Evolutionary conservation across 1,140 invertebrate species (phyloP).

Genomic region (Argopecten irradians): DNA sequence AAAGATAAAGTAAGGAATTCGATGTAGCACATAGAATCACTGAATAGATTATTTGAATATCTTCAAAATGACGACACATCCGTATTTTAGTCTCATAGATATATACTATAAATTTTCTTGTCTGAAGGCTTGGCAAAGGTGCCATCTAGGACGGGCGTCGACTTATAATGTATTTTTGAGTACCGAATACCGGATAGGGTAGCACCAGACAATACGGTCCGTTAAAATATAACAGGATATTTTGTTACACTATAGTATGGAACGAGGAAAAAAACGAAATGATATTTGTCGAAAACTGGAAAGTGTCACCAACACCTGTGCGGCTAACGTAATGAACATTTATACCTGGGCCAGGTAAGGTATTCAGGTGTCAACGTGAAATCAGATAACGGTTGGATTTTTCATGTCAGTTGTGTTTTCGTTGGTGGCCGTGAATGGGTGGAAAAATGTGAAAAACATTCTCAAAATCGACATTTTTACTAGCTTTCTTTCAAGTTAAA

Average conservation of each 20-base stretch:
- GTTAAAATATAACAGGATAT: neutral
- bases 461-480: neutral
- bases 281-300: neutral
- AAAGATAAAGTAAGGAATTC: no score
- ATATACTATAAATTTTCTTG: no score
- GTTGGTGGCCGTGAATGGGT: neutral
- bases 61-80: no score
- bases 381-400: constrained; percentile 1
- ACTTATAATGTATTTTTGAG: no score
- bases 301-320: constrained; percentile 14
- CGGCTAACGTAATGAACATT: neutral
- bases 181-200: no score
- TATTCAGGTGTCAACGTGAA: neutral
- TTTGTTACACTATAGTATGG: neutral
- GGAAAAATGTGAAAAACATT: neutral
- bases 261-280: neutral
- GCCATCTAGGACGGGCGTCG: no score
- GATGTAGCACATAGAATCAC: no score
- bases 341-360: neutral
- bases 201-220: neutral
- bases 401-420: neutral
- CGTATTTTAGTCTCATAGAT: no score
- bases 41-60: no score
- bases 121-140: no score
- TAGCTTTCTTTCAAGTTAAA: neutral